A percentile compares a stretch with the other conserved stretches of the same genome.
Evolutionary conservation across 2,113 vertebrate species (phyloP).

Genomic region (Columbina picui): DNA sequence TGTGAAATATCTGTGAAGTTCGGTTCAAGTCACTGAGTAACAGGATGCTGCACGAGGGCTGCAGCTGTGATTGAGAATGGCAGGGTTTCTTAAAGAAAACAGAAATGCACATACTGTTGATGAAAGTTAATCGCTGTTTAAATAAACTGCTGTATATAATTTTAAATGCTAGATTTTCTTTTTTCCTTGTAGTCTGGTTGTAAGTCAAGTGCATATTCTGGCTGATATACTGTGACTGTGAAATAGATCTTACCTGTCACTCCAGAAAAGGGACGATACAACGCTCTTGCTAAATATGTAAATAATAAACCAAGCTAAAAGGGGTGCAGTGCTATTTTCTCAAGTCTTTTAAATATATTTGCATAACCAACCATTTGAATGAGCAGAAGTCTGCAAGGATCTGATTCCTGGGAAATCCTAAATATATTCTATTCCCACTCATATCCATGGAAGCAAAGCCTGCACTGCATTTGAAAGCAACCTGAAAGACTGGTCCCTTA

Average conservation of each 20-base stretch:
- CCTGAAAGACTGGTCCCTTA: constrained; percentile 61
- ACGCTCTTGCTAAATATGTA: constrained; percentile 22
- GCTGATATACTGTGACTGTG: not conserved
- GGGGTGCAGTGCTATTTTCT: constrained; percentile 27
- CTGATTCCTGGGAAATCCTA: constrained; percentile 58
- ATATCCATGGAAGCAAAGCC: constrained; percentile 19
- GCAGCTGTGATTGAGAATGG: not conserved
- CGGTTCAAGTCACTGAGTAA: not conserved
- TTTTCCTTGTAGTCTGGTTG: not conserved
- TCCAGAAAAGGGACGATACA: not conserved
- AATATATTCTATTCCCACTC: constrained; percentile 55
- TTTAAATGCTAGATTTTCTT: not conserved
- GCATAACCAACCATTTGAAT: constrained; percentile 52
- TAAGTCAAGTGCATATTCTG: not conserved
- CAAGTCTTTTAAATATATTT: constrained; percentile 35
- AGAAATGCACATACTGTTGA: not conserved
- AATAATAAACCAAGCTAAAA: constrained; percentile 35
- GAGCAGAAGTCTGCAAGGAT: constrained; percentile 23
- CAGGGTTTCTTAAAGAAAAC: constrained; percentile 26
- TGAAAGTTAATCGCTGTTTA: constrained; percentile 15
- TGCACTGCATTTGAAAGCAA: constrained; percentile 19
- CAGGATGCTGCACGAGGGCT: not conserved
- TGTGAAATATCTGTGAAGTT: not conserved
- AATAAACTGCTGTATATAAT: constrained; percentile 36
- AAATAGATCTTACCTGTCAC: not conserved